Conservation (phyloP, 37 sponge, comb jelly and placozoan genomes). For the Hexactinellida sp. region DNA sequence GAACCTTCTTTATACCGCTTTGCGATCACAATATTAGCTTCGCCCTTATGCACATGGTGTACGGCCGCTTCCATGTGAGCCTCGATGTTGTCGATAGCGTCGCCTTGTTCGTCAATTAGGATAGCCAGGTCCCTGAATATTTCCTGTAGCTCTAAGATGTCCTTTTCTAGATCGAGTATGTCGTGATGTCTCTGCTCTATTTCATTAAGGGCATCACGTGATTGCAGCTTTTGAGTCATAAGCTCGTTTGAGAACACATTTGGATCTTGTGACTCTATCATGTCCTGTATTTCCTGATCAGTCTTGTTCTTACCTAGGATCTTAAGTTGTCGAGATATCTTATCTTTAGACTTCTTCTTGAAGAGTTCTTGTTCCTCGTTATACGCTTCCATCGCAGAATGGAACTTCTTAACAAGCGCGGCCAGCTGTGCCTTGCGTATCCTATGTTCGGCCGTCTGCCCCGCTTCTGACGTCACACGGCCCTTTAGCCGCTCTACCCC, state of each 20-base stretch:
- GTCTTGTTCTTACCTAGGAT: constrained; percentile 11
- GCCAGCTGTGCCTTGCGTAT: not conserved
- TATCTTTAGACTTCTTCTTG: not conserved
- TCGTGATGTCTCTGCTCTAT: constrained; percentile 62
- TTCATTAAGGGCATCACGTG: constrained; percentile 42
- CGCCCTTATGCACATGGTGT: not conserved
- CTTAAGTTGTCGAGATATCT: not conserved
- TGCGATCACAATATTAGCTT: not conserved
- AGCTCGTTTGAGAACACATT: not conserved
- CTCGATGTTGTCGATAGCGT: not conserved
- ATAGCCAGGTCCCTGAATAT: not conserved
- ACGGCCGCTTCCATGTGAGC: not conserved
- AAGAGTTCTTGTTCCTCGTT: not conserved
- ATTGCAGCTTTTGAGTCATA: not conserved
- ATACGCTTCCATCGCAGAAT: not conserved
- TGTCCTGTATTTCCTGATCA: not conserved
- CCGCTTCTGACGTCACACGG: constrained; percentile 13
- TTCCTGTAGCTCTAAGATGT: constrained; percentile 30
- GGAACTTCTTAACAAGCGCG: not conserved
- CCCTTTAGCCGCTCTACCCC: constrained; percentile 8
- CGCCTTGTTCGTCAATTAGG: not conserved
- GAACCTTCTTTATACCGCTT: not conserved
- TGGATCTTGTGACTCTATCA: not conserved
- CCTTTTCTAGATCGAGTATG: constrained; percentile 45
- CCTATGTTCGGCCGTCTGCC: not conserved